Evolutionary conservation across 2,888 invertebrate genomes (phyloP).

Genomic region (Latrodectus elegans): DNA sequence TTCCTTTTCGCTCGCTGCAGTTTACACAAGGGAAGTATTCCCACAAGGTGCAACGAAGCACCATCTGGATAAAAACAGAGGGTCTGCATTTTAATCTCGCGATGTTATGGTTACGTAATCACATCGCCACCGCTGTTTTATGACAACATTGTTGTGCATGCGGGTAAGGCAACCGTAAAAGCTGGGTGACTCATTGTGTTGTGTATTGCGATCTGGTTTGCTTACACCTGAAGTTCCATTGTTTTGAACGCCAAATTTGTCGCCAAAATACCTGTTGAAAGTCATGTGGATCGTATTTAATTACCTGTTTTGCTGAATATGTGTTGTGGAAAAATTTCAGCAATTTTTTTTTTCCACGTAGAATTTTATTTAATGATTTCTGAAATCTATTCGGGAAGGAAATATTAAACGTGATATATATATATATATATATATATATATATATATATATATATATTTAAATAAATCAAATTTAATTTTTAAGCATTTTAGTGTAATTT

Average conservation of each 20-base stretch:
- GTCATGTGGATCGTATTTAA: no score
- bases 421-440: no score
- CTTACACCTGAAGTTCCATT: constrained; percentile 49
- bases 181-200: constrained; percentile 20
- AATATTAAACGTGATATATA: no score
- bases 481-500: no score
- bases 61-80: constrained; percentile 17
- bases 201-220: constrained; percentile 13
- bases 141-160: background rate
- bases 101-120: background rate
- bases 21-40: background rate
- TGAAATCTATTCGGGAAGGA: no score
- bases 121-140: background rate
- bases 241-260: constrained; percentile 31
- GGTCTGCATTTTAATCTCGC: background rate
- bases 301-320: no score
- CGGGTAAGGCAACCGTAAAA: constrained; percentile 9
- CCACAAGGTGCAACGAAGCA: background rate
- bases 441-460: no score
- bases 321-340: no score
- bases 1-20: background rate
- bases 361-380: no score
- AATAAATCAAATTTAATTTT: no score
- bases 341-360: no score
- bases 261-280: background rate